Base-by-base conservation (phyloP, 1,140 invertebrate species). In the Caenorhabditis latens region DNA sequence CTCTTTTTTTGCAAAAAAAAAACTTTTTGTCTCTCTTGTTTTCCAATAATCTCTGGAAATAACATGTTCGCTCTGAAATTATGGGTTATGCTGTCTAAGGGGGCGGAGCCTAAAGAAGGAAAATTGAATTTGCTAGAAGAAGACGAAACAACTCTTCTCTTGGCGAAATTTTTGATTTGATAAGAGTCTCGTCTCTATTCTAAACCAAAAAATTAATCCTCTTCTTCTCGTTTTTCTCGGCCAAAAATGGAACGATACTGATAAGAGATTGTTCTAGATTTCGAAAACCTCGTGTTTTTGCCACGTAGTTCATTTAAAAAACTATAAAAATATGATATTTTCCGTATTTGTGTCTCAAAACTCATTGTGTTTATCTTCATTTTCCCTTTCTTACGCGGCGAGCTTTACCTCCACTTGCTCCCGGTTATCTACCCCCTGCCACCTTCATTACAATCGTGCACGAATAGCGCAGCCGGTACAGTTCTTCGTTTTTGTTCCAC, bases 201-300 rank as follows among this genome's bases (percentile, higher is more conserved):
- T 46, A 71, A 71, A 71, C 43, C 65, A 71, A 48, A 71, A 71
- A 71, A 71, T 71, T 71, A 71, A 71, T 43, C 65, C 42, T 16
- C 65, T 71, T 46, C 19, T 21, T 46, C 16, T 32, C 32, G 9
- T 14, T 40, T 42, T 65, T 42, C n/a, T 42, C 40, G 7, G 3
- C 63, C 11, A 13, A 46, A 71, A 71, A 46, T 71, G 65, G 65
- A 63, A 63, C 61, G 61, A 63, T 58, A 58, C 16, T 58, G 57
- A 58, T 58, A 58, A 58, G 57, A n/a, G 16, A 19, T 21, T 19
- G 16, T 58, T 63, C 24, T 63, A 4, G 9, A 7, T 63, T 63
- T 21, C 24, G 32, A 21, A 58, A 11, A 46, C 42, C 65, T 71
- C 65, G 63, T 65, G 63, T 7, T 32, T 13, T 19, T 32, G 13